Base-by-base conservation (phyloP, 2,797 vertebrate genomes). In the Peromyscus nudipes region DNA sequence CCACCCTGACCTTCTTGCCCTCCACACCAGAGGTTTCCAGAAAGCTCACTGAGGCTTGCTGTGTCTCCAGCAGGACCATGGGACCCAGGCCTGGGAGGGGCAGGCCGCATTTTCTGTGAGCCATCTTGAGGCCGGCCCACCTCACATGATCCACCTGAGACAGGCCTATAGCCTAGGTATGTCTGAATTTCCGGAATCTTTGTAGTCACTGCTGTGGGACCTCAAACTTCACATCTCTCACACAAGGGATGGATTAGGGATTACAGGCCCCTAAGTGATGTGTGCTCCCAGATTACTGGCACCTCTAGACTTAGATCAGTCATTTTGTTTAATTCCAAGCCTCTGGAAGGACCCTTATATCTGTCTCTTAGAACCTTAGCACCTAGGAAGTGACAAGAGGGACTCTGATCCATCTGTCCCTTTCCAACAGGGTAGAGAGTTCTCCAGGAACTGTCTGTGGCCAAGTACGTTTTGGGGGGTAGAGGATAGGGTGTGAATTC, bases 401-500 rank as follows among this genome's bases (percentile, higher is more conserved):
- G 40, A 67, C 64, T 25, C 6, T 29, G 55, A 46, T 0, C 4
- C 3, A 10, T 27, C 5, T 25, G 1, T 65, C 29, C 43, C 29
- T 6, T 21, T 5, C 9, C 1, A 40, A 4, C 25, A 4, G 49
- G 73, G 87, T 21, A 3, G 46, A 1, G 11, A 34, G 9, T 4
- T 86, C 43, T 73, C 37, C 46, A 34, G 85, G 49, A 65, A 43
- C 40, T 25, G 49, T 27, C 12, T 49, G 37, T 81, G 1, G n/a
- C 7, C 49, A 52, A 21, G 6, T 21, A n/a, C 3, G 6, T 5
- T 29, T 10, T 31, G 4, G 10, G 7, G 21, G 21, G 7, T 34
- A 23, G 60, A 67, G 9, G 25, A 11, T 0, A 3, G 13, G 23
- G 23, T 37, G 19, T 11, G 31, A 71, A 31, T 0, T 1, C 7